Conservation (phyloP, 2,888 invertebrate genomes). For the Cenopis cana region DNA sequence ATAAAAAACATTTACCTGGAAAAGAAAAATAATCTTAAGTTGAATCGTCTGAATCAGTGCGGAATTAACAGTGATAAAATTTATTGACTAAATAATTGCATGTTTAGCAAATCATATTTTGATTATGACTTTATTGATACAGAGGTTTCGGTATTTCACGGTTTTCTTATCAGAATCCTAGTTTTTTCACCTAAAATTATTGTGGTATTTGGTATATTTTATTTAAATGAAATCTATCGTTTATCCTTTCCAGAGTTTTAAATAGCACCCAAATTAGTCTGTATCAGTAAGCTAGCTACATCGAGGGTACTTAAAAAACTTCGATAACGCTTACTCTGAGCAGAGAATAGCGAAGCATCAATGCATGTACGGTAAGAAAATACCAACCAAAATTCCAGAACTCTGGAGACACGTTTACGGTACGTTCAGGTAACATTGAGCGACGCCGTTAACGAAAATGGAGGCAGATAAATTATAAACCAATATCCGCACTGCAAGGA, state of each 20-base stretch:
- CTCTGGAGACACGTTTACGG: background rate
- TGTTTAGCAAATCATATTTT: background rate
- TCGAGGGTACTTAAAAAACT: no score
- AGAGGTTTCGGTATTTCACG: background rate
- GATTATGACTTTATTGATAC: background rate
- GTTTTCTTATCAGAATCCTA: background rate
- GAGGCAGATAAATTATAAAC: conserved; percentile 41
- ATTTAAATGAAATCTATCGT: no score
- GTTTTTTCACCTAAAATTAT: background rate
- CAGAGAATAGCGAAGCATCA: background rate
- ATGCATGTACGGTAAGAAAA: background rate
- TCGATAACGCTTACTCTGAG: background rate
- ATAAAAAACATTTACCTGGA: conserved; percentile 4
- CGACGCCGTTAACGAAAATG: conserved; percentile 26
- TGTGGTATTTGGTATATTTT: no score
- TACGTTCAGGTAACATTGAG: conserved; percentile 15
- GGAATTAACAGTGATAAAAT: background rate
- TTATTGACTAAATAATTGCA: background rate
- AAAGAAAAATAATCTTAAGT: background rate
- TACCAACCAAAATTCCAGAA: background rate
- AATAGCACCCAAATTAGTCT: no score
- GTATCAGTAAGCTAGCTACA: no score
- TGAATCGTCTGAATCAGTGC: background rate
- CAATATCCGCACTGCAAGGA: conserved; percentile 43
- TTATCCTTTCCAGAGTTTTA: no score